phyloP scores from a whole-genome alignment of 2,888 invertebrate genomes.

The Erebia epiphron region DNA sequence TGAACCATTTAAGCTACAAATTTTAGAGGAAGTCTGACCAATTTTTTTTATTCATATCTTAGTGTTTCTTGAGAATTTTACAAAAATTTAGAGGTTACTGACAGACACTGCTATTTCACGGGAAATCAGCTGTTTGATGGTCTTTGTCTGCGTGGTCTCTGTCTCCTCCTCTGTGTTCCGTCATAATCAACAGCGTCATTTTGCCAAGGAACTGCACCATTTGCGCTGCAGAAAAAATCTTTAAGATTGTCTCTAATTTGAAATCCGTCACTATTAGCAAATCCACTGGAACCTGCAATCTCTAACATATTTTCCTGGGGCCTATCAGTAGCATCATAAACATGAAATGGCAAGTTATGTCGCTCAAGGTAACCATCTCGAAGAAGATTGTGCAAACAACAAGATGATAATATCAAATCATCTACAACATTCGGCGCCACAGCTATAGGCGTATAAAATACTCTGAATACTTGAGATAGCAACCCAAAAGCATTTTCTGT shows the following conservation, averaged over 20 bases:
- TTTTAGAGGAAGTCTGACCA: too few species aligned
- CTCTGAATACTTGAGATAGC: slow-evolving; percentile 39
- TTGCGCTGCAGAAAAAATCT: too few species aligned
- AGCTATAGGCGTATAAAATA: slow-evolving; percentile 43
- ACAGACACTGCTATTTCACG: too few species aligned
- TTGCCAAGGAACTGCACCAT: too few species aligned
- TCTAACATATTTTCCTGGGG: slow-evolving; percentile 1
- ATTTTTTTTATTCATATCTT: too few species aligned
- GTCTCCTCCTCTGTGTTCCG: too few species aligned
- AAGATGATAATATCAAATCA: slow-evolving; percentile 37
- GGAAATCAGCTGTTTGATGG: too few species aligned
- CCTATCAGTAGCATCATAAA: not conserved
- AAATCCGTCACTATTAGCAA: not conserved
- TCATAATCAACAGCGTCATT: too few species aligned
- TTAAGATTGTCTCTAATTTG: slow-evolving; percentile 4
- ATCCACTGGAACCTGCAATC: not conserved
- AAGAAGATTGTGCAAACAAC: slow-evolving; percentile 43
- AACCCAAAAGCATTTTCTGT: slow-evolving; percentile 21
- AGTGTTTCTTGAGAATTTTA: too few species aligned
- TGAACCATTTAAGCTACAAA: too few species aligned
- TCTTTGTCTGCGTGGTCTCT: too few species aligned
- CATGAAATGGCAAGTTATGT: slow-evolving; percentile 3
- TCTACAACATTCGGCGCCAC: slow-evolving; percentile 39
- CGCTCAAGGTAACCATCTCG: slow-evolving; percentile 14
- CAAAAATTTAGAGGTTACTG: too few species aligned